phyloP scores from a whole-genome alignment of 2,113 vertebrate genomes.

The Entomyzon cyanotis region DNA sequence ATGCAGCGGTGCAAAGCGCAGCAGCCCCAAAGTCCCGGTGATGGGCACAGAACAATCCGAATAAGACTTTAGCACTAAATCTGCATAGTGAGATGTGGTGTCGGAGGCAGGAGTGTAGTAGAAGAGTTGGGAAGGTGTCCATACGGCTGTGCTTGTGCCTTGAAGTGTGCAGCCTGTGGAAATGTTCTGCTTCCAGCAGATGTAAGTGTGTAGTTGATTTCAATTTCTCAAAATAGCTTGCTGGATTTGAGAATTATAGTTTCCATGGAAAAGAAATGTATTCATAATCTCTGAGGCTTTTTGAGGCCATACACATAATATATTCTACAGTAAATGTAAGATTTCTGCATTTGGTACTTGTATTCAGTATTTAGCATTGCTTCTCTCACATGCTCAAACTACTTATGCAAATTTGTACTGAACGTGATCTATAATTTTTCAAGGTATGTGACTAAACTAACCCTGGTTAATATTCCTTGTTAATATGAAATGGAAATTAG shows the following conservation, averaged over 20 bases:
- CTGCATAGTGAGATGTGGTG: neutral
- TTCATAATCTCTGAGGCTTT: constrained; percentile 60
- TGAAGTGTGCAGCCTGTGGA: constrained; percentile 1
- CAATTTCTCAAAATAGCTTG: constrained; percentile 51
- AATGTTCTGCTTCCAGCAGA: constrained; percentile 23
- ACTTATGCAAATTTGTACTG: constrained; percentile 49
- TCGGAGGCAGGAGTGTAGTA: neutral
- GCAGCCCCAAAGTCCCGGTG: neutral
- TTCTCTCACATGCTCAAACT: neutral
- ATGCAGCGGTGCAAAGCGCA: neutral
- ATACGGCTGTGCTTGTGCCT: neutral
- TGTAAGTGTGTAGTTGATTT: constrained; percentile 36
- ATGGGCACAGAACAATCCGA: neutral
- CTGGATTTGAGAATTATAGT: constrained; percentile 57
- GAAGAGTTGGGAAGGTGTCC: neutral
- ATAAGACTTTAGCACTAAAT: neutral
- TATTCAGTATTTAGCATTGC: neutral
- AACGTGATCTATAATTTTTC: constrained; percentile 26
- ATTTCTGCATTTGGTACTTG: neutral
- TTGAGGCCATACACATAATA: constrained; percentile 35
- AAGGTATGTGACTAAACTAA: constrained; percentile 22
- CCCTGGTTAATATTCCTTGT: neutral
- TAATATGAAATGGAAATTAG: constrained; percentile 22
- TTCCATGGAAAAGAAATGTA: constrained; percentile 63
- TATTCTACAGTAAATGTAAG: constrained; percentile 15